A percentile compares a stretch with the other conserved stretches of the same genome.
These are phyloP conservation scores for Trochalopteron elliotii DNA, from an alignment of 2,113 vertebrate species.

Conservation along the genomic window DNA sequence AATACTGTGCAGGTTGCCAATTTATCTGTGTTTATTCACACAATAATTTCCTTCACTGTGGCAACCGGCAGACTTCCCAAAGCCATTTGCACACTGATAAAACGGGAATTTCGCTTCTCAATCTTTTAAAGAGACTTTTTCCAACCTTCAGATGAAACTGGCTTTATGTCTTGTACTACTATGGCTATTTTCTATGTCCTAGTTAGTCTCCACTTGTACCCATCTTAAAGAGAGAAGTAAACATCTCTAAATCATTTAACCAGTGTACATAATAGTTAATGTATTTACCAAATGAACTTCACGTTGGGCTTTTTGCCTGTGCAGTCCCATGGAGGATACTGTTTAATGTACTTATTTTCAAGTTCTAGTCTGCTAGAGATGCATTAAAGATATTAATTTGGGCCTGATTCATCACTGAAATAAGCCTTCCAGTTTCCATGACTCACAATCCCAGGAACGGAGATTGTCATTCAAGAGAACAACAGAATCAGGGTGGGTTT, in stretches of 20 bases:
- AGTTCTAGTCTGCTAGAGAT: not conserved
- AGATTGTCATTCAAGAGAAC: not conserved
- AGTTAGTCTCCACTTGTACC: not conserved
- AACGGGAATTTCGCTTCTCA: not conserved
- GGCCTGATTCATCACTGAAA: not conserved
- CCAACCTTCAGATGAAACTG: not conserved
- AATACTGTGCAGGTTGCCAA: not conserved
- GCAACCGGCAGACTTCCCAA: conserved; percentile 22
- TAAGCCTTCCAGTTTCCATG: not conserved
- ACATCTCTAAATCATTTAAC: not conserved
- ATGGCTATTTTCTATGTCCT: not conserved
- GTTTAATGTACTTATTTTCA: not conserved
- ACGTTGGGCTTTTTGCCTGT: not conserved
- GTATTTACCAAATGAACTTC: not conserved
- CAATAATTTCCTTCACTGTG: not conserved
- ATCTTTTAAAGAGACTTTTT: not conserved
- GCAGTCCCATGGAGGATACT: not conserved
- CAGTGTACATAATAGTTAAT: not conserved
- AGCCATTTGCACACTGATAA: not conserved
- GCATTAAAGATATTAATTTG: not conserved
- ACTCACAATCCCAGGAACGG: not conserved
- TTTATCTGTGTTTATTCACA: conserved; percentile 35
- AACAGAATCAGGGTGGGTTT: not conserved
- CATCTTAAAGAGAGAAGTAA: not conserved
- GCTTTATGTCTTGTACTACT: not conserved